Evolutionary conservation across 2,797 vertebrate species (phyloP).

Genomic region (Chiropotes sagulatus): DNA sequence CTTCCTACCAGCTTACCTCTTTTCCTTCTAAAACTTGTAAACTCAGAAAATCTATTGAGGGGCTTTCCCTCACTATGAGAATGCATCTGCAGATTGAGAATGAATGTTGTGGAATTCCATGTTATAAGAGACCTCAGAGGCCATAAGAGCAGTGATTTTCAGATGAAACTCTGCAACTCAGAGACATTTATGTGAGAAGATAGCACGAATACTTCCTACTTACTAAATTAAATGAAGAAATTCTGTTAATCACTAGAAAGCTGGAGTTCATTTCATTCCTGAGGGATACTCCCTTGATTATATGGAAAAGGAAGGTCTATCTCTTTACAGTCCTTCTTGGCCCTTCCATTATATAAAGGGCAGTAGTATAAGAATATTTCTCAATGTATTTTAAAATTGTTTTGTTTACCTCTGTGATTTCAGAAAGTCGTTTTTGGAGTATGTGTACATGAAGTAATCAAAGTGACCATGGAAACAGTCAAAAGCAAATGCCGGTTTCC

Average conservation of each 20-base stretch:
- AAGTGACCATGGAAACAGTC: not conserved
- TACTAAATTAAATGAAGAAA: constrained; percentile 25
- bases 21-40: constrained; percentile 26
- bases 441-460: not conserved
- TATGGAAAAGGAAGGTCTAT: not conserved
- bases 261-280: constrained; percentile 13
- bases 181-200: not conserved
- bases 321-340: not conserved
- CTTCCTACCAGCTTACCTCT: not conserved
- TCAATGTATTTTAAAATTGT: not conserved
- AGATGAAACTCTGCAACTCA: not conserved
- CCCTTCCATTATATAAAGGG: not conserved
- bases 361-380: not conserved
- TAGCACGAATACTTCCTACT: not conserved
- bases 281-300: not conserved
- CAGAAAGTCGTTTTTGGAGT: not conserved
- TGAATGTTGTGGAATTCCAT: not conserved
- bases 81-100: not conserved
- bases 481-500: not conserved
- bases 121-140: not conserved
- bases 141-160: not conserved
- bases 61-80: not conserved
- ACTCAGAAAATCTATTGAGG: not conserved
- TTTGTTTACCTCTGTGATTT: not conserved
- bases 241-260: not conserved